These are phyloP conservation scores for Falco cherrug DNA, from an alignment of 2,797 vertebrate species.

Conservation along the genomic window DNA sequence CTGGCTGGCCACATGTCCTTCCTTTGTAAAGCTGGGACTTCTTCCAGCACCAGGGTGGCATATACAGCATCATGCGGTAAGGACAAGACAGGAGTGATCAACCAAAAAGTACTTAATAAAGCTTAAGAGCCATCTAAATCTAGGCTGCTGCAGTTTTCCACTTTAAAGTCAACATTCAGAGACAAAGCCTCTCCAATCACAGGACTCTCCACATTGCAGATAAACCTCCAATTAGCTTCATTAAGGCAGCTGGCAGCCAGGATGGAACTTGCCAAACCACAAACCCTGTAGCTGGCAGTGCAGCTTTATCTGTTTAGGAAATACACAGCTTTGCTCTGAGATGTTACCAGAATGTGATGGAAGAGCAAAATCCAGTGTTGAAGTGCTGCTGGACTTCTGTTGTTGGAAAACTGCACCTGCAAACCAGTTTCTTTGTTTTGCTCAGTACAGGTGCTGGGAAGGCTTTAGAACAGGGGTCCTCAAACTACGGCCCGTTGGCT, in stretches of 20 bases:
- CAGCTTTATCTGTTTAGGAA: constrained; percentile 1
- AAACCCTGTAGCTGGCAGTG: background rate
- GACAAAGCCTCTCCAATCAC: background rate
- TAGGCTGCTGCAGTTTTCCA: background rate
- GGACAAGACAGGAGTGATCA: background rate
- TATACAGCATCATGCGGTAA: background rate
- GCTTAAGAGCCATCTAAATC: background rate
- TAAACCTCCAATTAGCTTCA: constrained; percentile 35
- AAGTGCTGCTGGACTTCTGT: background rate
- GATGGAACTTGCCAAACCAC: background rate
- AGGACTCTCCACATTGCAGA: background rate
- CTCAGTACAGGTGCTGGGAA: background rate
- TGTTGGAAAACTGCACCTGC: background rate
- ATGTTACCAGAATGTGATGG: background rate
- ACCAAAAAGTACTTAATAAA: background rate
- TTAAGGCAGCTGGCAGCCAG: background rate
- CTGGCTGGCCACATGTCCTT: background rate
- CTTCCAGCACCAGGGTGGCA: background rate
- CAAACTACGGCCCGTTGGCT: too few relatives aligned
- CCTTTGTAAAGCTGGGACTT: background rate
- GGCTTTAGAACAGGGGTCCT: too few relatives aligned
- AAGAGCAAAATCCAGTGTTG: background rate
- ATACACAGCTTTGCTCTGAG: background rate
- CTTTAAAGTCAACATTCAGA: constrained; percentile 10
- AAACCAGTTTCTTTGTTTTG: background rate